Conservation (phyloP, 2,888 invertebrate species). For the Hedychridium roseum region DNA sequence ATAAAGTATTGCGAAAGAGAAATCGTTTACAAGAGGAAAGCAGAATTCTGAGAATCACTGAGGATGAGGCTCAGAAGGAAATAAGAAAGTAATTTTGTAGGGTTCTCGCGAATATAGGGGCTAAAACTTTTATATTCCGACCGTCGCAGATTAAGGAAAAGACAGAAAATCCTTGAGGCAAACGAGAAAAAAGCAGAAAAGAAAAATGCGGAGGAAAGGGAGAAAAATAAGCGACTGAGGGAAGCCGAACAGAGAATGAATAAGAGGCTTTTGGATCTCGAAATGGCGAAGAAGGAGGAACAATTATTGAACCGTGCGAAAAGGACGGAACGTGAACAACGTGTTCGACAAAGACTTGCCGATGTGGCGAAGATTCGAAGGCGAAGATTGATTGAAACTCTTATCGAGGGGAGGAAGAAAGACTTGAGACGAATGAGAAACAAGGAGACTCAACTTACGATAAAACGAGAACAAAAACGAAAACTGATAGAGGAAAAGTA, state of each 20-base stretch:
- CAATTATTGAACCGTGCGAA: slow-evolving; percentile 7
- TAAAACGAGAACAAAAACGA: slow-evolving; percentile 29
- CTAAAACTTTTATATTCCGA: not conserved
- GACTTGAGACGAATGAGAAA: slow-evolving; percentile 36
- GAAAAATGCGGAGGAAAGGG: slow-evolving; percentile 14
- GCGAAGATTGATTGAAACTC: slow-evolving; percentile 31
- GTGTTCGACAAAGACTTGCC: slow-evolving; percentile 22
- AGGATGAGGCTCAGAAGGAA: slow-evolving; percentile 39
- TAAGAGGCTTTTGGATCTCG: slow-evolving; percentile 18
- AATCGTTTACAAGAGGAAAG: slow-evolving; percentile 25
- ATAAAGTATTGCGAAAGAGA: slow-evolving; percentile 37
- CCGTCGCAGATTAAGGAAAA: slow-evolving; percentile 27
- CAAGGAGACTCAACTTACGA: slow-evolving; percentile 24
- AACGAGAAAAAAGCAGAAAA: slow-evolving; percentile 19
- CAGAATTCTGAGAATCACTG: slow-evolving; percentile 34
- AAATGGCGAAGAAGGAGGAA: slow-evolving; percentile 11
- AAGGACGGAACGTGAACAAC: slow-evolving; percentile 5
- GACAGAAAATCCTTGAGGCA: slow-evolving; percentile 19
- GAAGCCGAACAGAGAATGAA: slow-evolving; percentile 15
- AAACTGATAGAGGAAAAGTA: slow-evolving; percentile 40
- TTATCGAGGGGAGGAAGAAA: slow-evolving; percentile 36
- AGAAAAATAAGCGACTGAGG: slow-evolving; percentile 7
- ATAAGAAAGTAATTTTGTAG: slow-evolving; percentile 29
- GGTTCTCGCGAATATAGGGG: not conserved
- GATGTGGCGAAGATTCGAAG: slow-evolving; percentile 26